Base-by-base conservation (phyloP, 2,113 vertebrate species). In the Gallinago media region DNA sequence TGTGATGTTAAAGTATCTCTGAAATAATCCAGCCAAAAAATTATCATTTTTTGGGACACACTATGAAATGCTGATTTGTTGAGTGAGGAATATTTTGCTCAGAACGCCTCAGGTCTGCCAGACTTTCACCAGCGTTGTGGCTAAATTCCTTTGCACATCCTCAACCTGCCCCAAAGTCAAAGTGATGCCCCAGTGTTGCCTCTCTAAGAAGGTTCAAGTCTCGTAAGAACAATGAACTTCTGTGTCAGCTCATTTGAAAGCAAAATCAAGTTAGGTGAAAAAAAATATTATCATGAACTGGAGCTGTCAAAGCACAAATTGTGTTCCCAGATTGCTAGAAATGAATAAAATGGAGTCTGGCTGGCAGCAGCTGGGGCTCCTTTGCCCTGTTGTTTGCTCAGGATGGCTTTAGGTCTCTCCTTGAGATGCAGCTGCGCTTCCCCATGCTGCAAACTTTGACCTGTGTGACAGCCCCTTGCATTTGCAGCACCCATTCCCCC, bases 391-490 rank as follows among this genome's bases (percentile, higher is more conserved):
- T 27, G 10, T 66, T 63, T 66, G 34, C 61, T 67, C 56, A 42
- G 77, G 76, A 31, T n/a, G 18, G 2, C 20, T 50, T 76, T 32
- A 50, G 46, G 46, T 27, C 61, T 71, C 36, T 46, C 36, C 38
- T 42, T 29, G n/a, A 0, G 0, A 9, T 44, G 31, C 65, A 63
- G 36, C 13, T 67, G 54, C 13, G 13, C 29, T 78, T 85, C 52
- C 25, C 49, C 19, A 22, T 5, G 3, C 19, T 49, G 44, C 49
- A 50, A 23, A 34, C 32, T 54, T 61, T 3, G 17, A 58, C 1
- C 0, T 14, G n/a, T 0, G 1, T 32, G 54, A 15, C 59, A 83
- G 32, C 21, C 40, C 38, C 71, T 68, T 0, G 0, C 13, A 7
- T 3, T 23, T 5, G 66, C 52, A 47, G 23, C 3, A 5, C 25